phyloP scores from a whole-genome alignment of 2,888 invertebrate genomes.

The Dicycla oo region DNA sequence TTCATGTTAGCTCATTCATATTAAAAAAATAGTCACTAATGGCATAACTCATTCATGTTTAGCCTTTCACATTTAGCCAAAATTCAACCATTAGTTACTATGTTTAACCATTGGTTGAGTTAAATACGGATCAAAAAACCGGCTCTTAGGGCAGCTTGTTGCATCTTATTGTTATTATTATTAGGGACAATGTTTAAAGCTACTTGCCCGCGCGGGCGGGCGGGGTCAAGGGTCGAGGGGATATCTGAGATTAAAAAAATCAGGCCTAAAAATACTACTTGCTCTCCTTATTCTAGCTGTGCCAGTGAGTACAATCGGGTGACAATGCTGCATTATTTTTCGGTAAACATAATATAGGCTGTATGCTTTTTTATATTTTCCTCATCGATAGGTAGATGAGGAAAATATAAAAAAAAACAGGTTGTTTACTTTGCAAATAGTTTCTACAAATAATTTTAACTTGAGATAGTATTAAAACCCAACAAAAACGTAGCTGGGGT shows the following conservation, averaged over 20 bases:
- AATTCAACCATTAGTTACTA: too few species aligned
- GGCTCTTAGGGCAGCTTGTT: too few species aligned
- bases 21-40: too few species aligned
- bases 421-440: slow-evolving; percentile 13
- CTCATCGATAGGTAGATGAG: not conserved
- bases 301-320: not conserved
- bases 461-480: slow-evolving; percentile 16
- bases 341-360: not conserved
- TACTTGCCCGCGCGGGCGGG: too few species aligned
- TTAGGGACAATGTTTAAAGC: too few species aligned
- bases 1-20: too few species aligned
- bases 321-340: slow-evolving; percentile 15
- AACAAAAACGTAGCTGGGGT: slow-evolving; percentile 16
- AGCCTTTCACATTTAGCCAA: too few species aligned
- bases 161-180: too few species aligned
- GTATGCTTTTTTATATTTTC: not conserved
- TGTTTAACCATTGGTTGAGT: too few species aligned
- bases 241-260: not conserved
- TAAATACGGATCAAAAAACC: too few species aligned
- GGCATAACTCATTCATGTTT: too few species aligned
- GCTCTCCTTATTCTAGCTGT: not conserved
- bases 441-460: slow-evolving; percentile 24
- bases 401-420: not conserved
- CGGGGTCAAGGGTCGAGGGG: too few species aligned
- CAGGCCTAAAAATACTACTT: not conserved